Percentiles rank a stretch among this genome's conserved stretches.
Conservation (phyloP, 2,888 invertebrate species). For the Polyommatus iphigenia region DNA sequence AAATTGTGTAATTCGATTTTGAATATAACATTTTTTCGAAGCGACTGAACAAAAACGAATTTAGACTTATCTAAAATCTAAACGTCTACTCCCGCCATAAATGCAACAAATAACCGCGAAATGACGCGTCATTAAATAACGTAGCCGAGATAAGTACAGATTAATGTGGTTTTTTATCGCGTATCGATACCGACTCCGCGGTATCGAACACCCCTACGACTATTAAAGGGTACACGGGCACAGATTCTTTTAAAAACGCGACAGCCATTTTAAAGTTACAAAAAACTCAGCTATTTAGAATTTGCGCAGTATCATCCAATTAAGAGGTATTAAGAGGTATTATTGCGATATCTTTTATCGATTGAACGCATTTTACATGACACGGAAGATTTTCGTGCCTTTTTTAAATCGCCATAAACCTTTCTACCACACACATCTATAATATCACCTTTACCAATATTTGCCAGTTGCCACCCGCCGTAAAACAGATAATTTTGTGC, state of each 20-base stretch:
- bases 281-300: not conserved
- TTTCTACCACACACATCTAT: too few species aligned
- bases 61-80: constrained; percentile 62
- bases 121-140: constrained; percentile 77
- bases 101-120: constrained; percentile 77
- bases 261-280: not conserved
- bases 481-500: too few species aligned
- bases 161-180: constrained; percentile 76
- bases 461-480: not conserved
- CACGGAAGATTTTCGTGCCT: too few species aligned
- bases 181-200: constrained; percentile 55
- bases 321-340: not conserved
- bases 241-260: not conserved
- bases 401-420: too few species aligned
- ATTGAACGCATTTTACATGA: too few species aligned
- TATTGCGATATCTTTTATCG: not conserved
- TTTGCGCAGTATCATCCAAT: not conserved
- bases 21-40: constrained; percentile 16
- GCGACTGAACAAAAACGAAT: constrained; percentile 18
- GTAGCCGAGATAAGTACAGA: constrained; percentile 74
- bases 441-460: not conserved
- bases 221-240: constrained; percentile 58
- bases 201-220: constrained; percentile 57
- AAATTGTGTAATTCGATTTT: not conserved
- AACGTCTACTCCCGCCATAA: constrained; percentile 62